Base-by-base conservation (phyloP, 92 coral and sea anemone species). In the Galaxea fascicularis region DNA sequence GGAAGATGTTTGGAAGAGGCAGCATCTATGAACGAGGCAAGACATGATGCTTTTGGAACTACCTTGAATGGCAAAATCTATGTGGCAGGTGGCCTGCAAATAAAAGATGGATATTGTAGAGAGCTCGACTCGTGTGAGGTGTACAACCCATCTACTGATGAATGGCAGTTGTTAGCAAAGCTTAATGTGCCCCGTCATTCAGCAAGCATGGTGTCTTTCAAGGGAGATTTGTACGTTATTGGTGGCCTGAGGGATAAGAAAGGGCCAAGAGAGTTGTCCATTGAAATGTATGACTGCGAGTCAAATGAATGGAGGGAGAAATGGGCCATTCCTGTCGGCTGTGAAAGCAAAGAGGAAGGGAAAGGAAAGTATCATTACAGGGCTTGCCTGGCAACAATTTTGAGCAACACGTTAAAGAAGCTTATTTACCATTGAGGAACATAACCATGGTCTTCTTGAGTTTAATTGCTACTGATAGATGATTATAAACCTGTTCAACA, bases 131-230 rank as follows among this genome's bases (percentile, higher is more conserved):
- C 88, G 1, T 87, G 91, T 64, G 95, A 93, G 75, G 27, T 90
- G 20, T 93, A 93, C 88, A 84, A 90, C 70, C 71, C 87, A 39
- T 26, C 64, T 44, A 74, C 74, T 21, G 74, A 93, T 78, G 93
- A 93, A 71, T 90, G 95, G 93, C 89, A 87, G 25, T 56, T 71
- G 47, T 87, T 93, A 73, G 81, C 95, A 45, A 78, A 77, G 22
- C 85, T 90, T 85, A 86, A 69, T 39, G 76, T 84, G 18, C 92
- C 89, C 26, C 72, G 93, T 65, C 80, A 65, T 57, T 89, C 73
- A 9, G 95, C 93, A 53, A 93, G 95, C 65, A 93, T 93, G 59
- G 91, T 86, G 57, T 30, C 82, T 67, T 67, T 86, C 57, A 75
- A 91, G 4, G 90, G 72, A 80, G 74, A 73, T 74, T 60, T 93